Base-by-base conservation (phyloP, 1,140 invertebrate species). In the Drosophila ambigua region DNA sequence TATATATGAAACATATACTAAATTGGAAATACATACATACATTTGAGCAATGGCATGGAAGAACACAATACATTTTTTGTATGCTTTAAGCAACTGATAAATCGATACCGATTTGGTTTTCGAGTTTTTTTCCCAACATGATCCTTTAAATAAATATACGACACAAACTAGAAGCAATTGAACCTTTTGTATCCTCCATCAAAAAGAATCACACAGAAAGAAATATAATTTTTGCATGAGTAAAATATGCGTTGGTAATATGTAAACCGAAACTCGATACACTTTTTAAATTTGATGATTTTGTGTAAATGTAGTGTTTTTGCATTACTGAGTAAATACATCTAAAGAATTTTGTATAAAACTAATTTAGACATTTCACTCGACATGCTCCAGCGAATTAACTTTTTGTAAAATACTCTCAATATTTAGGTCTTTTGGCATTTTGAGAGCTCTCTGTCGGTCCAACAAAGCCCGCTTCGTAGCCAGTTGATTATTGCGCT, bases 281-380 rank as follows among this genome's bases (percentile, higher is more conserved):
- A 59, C 73, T n/a, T n/a, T 66, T 80, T 60, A 62, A 57, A 82
- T 75, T 75, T 62, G 66, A 78, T 68, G 60, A 87, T 76, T 85
- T 80, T 85, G 63, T 87, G 59, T 85, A 82, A 78, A 71, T 69
- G 59, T 72, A 78, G 59, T 77, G 63, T 78, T 81, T 82, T 81
- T 76, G 68, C 75, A 85, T 88, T 79, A 83, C 60, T 73, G 64
- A 83, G 72, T 81, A 80, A 89, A 88, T 88, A 88, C 71, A 87
- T 68, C 77, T 77, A 79, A 83, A 76, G 68, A 61, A 83, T 88
- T 83, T 77, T 83, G 73, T 88, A 82, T 77, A 85, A 74, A 87
- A 82, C n/a, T 41, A 48, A 52, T 44, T 1, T 2, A 20, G 26
- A 15, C 3, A 31, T 16, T 68, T 57, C 41, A 28, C 46, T 77